Evolutionary conservation across 2,797 vertebrate genomes (phyloP), one percentile per base, ranked within the genome.

Genomic region (Delichon dasypus): DNA sequence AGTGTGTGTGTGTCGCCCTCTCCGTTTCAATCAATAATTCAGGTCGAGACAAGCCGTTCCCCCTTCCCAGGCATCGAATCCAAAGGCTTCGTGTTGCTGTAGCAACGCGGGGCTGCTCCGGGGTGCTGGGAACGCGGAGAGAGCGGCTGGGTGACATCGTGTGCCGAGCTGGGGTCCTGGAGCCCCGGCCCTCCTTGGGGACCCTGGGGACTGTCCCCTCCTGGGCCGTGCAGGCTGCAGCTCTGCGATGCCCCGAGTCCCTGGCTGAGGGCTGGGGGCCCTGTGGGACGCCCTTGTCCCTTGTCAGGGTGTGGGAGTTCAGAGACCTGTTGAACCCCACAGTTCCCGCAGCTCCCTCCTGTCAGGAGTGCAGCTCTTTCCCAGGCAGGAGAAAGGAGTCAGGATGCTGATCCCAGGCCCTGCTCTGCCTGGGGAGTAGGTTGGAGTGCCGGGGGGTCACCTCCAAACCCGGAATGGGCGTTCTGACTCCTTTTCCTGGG

Each of bases 11-110:
- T 94, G 94, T 80, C 91, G 77, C 77, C 88, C 86, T 93, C 93
- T 66, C 79, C 55, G 90, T 87, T 95, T 75, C 85, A 95, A 97
- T 97, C 95, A 95, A 94, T 97, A 96, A 96, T 95, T 96, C 96
- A 97, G 93, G 66, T 87, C 3, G 4, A 96, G 93, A 92, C 80
- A 27, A 91, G 91, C 90, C 40, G 10, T 84, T 92, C 92, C 96
- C 94, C 38, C 7, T 83, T 87, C 73, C 88, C 86, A 89, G 84
- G 62, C 90, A 25, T 71, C n/a, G 68, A 68, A 94, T 95, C 71
- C 94, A 48, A 92, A 94, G 93, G 95, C 90, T 95, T 96, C 75
- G 36, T 76, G 94, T 96, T 97, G 96, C 96, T 90, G 90, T 91
- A n/a, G 95, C 94, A 97, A 96, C 87, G 3, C 9, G 15, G 86